Base-by-base conservation (phyloP, 2,797 vertebrate species). In the Oreochromis grahami region DNA sequence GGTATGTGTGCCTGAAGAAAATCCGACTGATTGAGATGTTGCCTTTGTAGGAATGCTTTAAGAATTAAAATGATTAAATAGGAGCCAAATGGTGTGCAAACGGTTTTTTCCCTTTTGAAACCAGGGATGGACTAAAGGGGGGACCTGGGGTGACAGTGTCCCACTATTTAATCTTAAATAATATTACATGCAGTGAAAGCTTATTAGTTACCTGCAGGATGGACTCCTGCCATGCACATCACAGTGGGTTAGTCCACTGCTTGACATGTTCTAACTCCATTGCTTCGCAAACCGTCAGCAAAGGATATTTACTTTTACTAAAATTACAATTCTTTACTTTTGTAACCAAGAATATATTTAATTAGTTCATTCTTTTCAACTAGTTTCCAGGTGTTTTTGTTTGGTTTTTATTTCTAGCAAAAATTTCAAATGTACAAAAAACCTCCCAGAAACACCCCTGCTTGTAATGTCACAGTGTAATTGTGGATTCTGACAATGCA, bases 51-150 rank as follows among this genome's bases (percentile, higher is more conserved):
- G 68, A 74, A 74, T 72, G 10, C 10, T 74, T 74, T n/a, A 74
- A 19, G 43, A 74, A 74, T 50, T 32, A 29, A 36, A 74, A 50
- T 50, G 0, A 74, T 50, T 32, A 50, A 74, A 74, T 74, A n/a
- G 4, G 26, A 74, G 41, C 14, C 24, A 48, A 32, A 50, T 8
- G 6, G 6, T 74, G 68, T n/a, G 41, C 41, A 70, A 68, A 6
- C 1, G 3, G 0, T 26, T 43, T 41, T 41, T 14, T 0, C 4
- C 12, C 13, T 14, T 70, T 45, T 48, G 24, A 29, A 48, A 29
- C 68, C 43, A 50, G 24, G 21, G 43, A 48, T 10, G 7, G 43
- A 8, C 43, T 50, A 74, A n/a, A 48, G 68, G 68, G 3, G 43
- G 43, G 24, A 19, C 6, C 0, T 50, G 43, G 43, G 15, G 43